Evolutionary conservation across 1,140 invertebrate species (phyloP).

Genomic region (Euschistus heros): DNA sequence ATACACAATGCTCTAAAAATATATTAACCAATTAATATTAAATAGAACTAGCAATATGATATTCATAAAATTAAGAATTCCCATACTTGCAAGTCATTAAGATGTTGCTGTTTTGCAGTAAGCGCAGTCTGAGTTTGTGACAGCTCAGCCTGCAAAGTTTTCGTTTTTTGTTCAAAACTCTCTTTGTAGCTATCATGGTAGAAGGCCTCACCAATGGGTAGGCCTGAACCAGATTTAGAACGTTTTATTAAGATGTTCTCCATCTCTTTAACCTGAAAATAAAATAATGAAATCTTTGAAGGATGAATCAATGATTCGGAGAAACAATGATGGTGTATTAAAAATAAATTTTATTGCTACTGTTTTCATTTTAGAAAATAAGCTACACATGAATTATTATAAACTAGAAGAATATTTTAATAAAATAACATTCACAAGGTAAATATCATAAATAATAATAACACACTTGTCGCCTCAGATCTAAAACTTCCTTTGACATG

Average conservation of each 20-base stretch:
- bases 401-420: too few relatives aligned
- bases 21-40: too few relatives aligned
- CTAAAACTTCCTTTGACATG: slow-evolving; percentile 26
- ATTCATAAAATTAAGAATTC: not conserved
- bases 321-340: too few relatives aligned
- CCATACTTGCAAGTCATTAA: slow-evolving; percentile 25
- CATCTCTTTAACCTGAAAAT: slow-evolving; percentile 26
- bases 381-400: too few relatives aligned
- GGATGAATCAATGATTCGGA: too few relatives aligned
- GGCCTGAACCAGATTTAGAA: slow-evolving; percentile 19
- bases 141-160: not conserved
- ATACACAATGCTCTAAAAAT: too few relatives aligned
- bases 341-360: too few relatives aligned
- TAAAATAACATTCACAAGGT: too few relatives aligned
- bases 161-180: not conserved
- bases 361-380: too few relatives aligned
- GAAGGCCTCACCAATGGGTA: slow-evolving; percentile 6
- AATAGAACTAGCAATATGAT: too few relatives aligned
- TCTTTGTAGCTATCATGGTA: not conserved
- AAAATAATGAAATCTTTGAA: not conserved
- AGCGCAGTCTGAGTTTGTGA: slow-evolving; percentile 14
- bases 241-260: slow-evolving; percentile 26
- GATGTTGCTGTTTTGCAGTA: slow-evolving; percentile 19
- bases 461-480: slow-evolving; percentile 28
- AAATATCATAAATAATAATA: not conserved